Evolutionary conservation across 2,797 vertebrate species (phyloP), one percentile per base, ranked within the genome.

Genomic region (Poliocrania exsul): DNA sequence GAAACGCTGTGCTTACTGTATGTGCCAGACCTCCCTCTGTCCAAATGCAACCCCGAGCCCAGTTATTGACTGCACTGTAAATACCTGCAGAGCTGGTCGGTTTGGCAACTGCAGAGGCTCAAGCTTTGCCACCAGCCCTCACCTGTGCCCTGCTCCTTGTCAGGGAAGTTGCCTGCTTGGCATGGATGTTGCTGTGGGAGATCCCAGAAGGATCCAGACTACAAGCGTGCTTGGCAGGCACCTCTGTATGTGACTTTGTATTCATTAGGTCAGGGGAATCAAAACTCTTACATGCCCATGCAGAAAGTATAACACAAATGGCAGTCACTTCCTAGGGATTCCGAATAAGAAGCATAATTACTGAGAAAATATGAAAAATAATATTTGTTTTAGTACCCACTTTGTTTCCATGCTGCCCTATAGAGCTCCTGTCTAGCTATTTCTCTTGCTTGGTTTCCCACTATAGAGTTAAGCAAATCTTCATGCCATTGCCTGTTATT

Each of bases 121-220:
- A 81, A 5, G 25, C 87, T 58, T 9, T 69, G 70, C 80, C 3
- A 5, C 26, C 67, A 50, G 54, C 56, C n/a, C 67, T 90, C 66
- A 82, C 85, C 90, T 53, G 79, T 5, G 8, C 70, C 61, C 73
- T 25, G 62, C 67, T 49, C 33, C 64, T 28, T 37, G 28, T 9
- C 38, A 5, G 72, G n/a, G 42, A 87, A 83, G 57, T 88, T 93
- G 53, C 58, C 69, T 2, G 7, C 86, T 89, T 73, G 65, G n/a
- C 50, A 85, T 33, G 35, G 70, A 29, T 2, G 10, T 31, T 57
- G 67, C 88, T 5, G 14, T 5, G 16, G 69, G 66, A 44, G 80
- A 79, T 81, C 92, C 90, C 74, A 51, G 86, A 79, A 81, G 75
- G 87, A 94, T 94, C 79, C 81, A 51, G 92, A 56, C 40, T 40